Percentiles rank a stretch among this genome's conserved stretches.
phyloP scores from a whole-genome alignment of 2,888 invertebrate genomes.

The Apamea crenata region DNA sequence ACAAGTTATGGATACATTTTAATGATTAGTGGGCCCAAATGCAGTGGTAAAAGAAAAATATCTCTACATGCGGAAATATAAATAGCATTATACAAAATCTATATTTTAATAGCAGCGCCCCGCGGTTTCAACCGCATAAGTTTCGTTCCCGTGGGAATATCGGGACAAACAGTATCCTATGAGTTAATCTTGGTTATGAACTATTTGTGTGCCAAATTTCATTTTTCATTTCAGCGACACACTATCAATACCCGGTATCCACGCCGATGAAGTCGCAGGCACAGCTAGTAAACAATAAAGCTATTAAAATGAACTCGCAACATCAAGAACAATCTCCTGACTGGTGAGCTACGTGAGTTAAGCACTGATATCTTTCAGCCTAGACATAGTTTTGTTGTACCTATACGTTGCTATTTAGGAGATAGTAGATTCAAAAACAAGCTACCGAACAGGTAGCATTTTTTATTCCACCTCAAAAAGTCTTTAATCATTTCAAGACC shows the following conservation, averaged over 20 bases:
- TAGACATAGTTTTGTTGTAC: background rate
- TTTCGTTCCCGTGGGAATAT: too few species aligned
- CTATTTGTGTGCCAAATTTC: too few species aligned
- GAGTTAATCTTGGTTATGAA: too few species aligned
- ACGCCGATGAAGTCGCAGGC: too few species aligned
- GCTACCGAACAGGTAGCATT: constrained; percentile 13
- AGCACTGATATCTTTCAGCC: background rate
- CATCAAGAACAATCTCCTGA: background rate
- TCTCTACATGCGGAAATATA: background rate
- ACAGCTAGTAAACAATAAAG: background rate
- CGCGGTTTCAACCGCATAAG: too few species aligned
- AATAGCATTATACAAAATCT: background rate
- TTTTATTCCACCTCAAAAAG: constrained; percentile 43
- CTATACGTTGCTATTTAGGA: background rate
- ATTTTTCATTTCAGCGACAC: too few species aligned
- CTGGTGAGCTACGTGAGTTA: background rate
- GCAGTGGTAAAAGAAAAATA: background rate
- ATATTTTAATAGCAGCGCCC: background rate
- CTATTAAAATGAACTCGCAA: background rate
- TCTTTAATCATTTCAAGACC: background rate
- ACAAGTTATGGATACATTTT: background rate
- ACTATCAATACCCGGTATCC: too few species aligned
- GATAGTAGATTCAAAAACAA: constrained; percentile 22
- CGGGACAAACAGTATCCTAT: too few species aligned
- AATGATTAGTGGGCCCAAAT: background rate